Evolutionary conservation across 2,888 invertebrate genomes (phyloP).

Genomic region (Acrocera orbiculus): DNA sequence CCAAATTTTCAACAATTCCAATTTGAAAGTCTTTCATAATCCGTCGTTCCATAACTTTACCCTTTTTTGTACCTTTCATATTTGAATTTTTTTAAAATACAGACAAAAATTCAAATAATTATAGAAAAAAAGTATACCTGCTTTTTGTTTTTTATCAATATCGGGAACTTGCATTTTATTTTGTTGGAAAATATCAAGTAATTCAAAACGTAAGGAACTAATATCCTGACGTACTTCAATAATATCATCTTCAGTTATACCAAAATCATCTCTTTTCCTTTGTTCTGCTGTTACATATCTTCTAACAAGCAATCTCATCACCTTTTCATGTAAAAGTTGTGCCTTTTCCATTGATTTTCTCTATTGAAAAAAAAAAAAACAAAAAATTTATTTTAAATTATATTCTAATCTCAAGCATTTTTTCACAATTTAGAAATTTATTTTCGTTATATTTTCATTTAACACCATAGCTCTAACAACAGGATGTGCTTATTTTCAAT

Average conservation of each 20-base stretch:
- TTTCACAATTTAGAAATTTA: too few species aligned
- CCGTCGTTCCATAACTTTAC: slow-evolving; percentile 70
- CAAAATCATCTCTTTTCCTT: slow-evolving; percentile 72
- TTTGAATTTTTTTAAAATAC: not conserved
- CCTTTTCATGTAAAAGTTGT: slow-evolving; percentile 54
- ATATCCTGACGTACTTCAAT: slow-evolving; percentile 97
- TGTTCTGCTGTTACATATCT: slow-evolving; percentile 84
- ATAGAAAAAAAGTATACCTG: slow-evolving; percentile 7
- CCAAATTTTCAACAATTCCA: slow-evolving; percentile 67
- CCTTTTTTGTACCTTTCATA: slow-evolving; percentile 52
- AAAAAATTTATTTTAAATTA: too few species aligned
- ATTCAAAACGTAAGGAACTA: slow-evolving; percentile 80
- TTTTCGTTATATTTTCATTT: too few species aligned
- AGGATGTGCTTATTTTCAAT: too few species aligned
- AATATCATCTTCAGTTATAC: slow-evolving; percentile 92
- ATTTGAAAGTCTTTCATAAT: slow-evolving; percentile 82
- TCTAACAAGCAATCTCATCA: slow-evolving; percentile 75
- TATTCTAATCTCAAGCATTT: too few species aligned
- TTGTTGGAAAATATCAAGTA: slow-evolving; percentile 75
- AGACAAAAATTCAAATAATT: too few species aligned
- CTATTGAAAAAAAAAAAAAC: slow-evolving; percentile 35
- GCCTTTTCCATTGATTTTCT: slow-evolving; percentile 57
- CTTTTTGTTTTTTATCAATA: slow-evolving; percentile 41
- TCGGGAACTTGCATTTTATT: slow-evolving; percentile 78
- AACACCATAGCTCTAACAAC: too few species aligned